These are phyloP conservation scores for Petrocephalus microphthalmus DNA, from an alignment of 2,113 vertebrate species.

Conservation along the genomic window DNA sequence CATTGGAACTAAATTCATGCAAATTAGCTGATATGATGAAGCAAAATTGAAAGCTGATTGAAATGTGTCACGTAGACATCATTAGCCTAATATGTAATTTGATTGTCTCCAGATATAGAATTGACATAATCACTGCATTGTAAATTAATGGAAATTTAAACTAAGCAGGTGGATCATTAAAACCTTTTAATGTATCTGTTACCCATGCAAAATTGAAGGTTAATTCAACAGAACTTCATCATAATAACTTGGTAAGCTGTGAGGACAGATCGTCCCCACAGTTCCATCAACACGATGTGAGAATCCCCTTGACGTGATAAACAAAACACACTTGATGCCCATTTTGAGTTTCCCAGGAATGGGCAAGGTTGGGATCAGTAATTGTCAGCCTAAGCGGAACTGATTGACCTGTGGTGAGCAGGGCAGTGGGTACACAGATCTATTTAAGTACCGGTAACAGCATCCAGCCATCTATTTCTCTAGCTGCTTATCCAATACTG, in stretches of 20 bases:
- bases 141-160: background rate
- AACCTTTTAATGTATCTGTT: background rate
- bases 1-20: background rate
- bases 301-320: background rate
- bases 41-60: background rate
- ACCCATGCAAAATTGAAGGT: background rate
- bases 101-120: background rate
- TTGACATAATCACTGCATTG: background rate
- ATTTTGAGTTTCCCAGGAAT: background rate
- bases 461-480: background rate
- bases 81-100: conserved; percentile 1
- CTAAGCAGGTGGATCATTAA: background rate
- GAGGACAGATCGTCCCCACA: background rate
- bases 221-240: background rate
- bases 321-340: background rate
- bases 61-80: background rate
- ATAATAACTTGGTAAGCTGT: background rate
- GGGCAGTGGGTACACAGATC: background rate
- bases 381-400: background rate
- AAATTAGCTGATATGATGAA: background rate
- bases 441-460: background rate
- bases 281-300: background rate
- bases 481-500: background rate
- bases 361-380: background rate
- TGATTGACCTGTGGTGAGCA: background rate